A percentile compares a stretch with the other conserved stretches of the same genome.
Evolutionary conservation across 2,888 invertebrate genomes (phyloP).

Genomic region (Rhorus exstirpatorius): DNA sequence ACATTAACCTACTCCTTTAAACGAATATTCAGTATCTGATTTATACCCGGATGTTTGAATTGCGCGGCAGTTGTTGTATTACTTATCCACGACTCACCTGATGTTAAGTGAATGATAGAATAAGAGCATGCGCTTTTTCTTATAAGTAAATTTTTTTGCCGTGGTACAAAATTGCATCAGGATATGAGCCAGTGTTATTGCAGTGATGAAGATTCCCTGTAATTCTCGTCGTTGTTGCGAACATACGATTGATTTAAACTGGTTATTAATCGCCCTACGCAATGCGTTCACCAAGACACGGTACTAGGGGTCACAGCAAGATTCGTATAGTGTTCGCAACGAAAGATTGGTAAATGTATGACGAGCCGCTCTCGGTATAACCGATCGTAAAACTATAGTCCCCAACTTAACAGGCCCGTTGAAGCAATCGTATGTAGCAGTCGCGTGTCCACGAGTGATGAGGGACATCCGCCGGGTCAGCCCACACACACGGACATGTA

Average conservation of each 20-base stretch:
- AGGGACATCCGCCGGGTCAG: constrained; percentile 72
- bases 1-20: constrained; percentile 39
- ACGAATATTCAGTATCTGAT: constrained; percentile 60
- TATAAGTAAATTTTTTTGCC: neutral
- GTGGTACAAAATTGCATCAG: neutral
- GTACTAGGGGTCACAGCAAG: constrained; percentile 31
- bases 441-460: constrained; percentile 73
- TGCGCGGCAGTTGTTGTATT: constrained; percentile 3
- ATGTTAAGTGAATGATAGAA: neutral
- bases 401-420: constrained; percentile 75
- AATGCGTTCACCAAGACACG: constrained; percentile 9
- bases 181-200: neutral
- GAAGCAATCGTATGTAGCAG: constrained; percentile 72
- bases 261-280: neutral
- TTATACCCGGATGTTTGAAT: constrained; percentile 36
- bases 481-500: constrained; percentile 56
- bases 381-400: constrained; percentile 71
- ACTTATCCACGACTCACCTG: neutral
- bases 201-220: constrained; percentile 10
- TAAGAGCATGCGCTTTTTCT: neutral
- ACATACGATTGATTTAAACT: neutral
- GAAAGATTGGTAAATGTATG: constrained; percentile 47
- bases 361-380: constrained; percentile 40
- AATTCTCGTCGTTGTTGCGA: neutral
- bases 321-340: constrained; percentile 14